A percentile compares a stretch with the other conserved stretches of the same genome.
These are phyloP conservation scores for Drosophila punjabiensis DNA, from an alignment of 1,140 invertebrate species.

Conservation along the genomic window DNA sequence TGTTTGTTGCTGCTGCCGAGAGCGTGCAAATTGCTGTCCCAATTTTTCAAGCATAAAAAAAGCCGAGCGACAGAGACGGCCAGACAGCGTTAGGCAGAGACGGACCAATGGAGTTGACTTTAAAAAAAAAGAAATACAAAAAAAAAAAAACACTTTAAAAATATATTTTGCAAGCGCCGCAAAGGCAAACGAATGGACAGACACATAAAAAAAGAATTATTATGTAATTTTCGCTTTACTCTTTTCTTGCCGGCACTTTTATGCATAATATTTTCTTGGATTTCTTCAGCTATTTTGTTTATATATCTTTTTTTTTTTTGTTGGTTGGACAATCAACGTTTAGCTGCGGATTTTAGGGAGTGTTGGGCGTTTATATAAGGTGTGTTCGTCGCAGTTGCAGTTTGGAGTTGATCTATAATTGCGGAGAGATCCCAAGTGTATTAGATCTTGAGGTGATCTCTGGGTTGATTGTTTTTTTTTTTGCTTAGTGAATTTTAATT, in stretches of 20 bases:
- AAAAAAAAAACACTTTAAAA: conserved; percentile 34
- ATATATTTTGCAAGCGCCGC: conserved; percentile 64
- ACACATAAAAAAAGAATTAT: conserved; percentile 80
- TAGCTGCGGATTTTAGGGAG: conserved; percentile 34
- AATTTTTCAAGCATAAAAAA: conserved; percentile 84
- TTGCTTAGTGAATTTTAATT: conserved; percentile 17
- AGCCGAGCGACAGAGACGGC: conserved; percentile 36
- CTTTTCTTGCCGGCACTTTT: conserved; percentile 41
- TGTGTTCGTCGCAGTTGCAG: conserved; percentile 36
- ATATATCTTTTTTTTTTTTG: conserved; percentile 6
- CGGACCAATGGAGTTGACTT: conserved; percentile 48
- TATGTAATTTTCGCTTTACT: conserved; percentile 68
- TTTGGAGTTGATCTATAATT: conserved; percentile 35
- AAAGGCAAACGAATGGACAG: conserved; percentile 45
- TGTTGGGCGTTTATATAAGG: conserved; percentile 45
- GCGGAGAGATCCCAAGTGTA: conserved; percentile 6
- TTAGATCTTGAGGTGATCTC: conserved; percentile 37
- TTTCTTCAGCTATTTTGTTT: conserved; percentile 38
- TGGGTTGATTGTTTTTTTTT: conserved; percentile 23
- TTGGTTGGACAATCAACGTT: conserved; percentile 46
- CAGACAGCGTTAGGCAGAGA: conserved; percentile 14
- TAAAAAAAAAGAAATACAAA: conserved; percentile 21
- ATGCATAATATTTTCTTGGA: conserved; percentile 60
- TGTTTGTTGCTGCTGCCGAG: conserved; percentile 46
- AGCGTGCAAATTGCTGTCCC: conserved; percentile 80